Evolutionary conservation across 1,140 invertebrate genomes (phyloP).

Genomic region (Leptinotarsa texana): DNA sequence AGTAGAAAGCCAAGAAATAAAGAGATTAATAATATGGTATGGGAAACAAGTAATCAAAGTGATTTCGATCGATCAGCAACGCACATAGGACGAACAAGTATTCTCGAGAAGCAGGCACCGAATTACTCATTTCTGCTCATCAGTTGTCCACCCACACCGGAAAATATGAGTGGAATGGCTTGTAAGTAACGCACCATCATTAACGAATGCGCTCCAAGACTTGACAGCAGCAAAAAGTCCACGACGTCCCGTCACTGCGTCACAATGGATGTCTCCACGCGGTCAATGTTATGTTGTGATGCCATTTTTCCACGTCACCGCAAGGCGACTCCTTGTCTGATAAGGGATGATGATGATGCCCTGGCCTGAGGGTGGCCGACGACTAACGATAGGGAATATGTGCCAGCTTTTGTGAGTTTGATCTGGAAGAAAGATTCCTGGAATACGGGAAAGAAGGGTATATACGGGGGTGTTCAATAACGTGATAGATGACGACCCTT

Average conservation of each 20-base stretch:
- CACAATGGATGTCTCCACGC: constrained; percentile 53
- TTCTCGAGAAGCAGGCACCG: too few relatives aligned
- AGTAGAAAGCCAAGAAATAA: too few relatives aligned
- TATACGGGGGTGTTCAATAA: neutral
- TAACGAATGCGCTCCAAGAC: constrained; percentile 18
- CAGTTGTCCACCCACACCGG: neutral
- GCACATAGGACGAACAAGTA: too few relatives aligned
- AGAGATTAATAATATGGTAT: too few relatives aligned
- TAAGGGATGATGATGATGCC: constrained; percentile 44
- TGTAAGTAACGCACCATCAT: constrained; percentile 30
- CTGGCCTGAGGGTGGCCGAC: constrained; percentile 22
- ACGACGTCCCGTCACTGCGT: constrained; percentile 41
- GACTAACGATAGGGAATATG: constrained; percentile 15
- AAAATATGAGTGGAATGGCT: constrained; percentile 28
- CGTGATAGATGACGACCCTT: too few relatives aligned
- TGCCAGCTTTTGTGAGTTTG: constrained; percentile 7
- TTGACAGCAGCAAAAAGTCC: constrained; percentile 34
- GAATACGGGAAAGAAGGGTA: neutral
- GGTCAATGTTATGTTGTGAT: constrained; percentile 54
- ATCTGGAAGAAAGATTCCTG: constrained; percentile 9
- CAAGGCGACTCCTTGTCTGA: constrained; percentile 54
- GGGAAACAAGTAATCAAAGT: too few relatives aligned
- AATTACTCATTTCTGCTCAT: too few relatives aligned
- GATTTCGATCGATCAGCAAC: too few relatives aligned
- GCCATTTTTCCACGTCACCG: constrained; percentile 55